Percentiles rank a stretch among this genome's conserved stretches.
Conservation (phyloP, 2,888 invertebrate genomes). For the Griposia aprilina region DNA sequence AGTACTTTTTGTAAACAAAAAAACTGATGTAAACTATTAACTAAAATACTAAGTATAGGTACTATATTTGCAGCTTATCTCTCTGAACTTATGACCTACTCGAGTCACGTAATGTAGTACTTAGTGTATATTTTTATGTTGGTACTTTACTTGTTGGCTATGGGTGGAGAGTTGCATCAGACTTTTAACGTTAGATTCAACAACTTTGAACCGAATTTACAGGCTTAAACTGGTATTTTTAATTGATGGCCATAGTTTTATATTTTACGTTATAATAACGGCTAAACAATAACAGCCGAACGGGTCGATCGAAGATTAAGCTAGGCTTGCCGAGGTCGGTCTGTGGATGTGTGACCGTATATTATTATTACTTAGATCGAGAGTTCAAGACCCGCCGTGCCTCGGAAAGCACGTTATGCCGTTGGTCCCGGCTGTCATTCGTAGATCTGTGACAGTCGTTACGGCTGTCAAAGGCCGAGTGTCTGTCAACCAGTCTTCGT, state of each 20-base stretch:
- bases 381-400: too few relatives aligned
- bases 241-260: background rate
- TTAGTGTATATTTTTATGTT: slow-evolving; percentile 14
- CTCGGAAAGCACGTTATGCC: too few relatives aligned
- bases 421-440: too few relatives aligned
- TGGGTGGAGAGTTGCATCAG: slow-evolving; percentile 51
- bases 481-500: too few relatives aligned
- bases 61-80: slow-evolving; percentile 48
- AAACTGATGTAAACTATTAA: slow-evolving; percentile 48
- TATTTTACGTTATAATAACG: too few relatives aligned
- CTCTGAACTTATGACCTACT: slow-evolving; percentile 46
- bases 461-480: too few relatives aligned
- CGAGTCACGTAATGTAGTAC: slow-evolving; percentile 30
- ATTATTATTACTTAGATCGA: too few relatives aligned
- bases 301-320: too few relatives aligned
- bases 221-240: slow-evolving; percentile 2
- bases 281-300: too few relatives aligned
- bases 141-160: slow-evolving; percentile 12
- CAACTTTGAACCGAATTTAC: slow-evolving; percentile 23
- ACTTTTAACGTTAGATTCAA: slow-evolving; percentile 43
- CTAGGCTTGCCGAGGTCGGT: too few relatives aligned
- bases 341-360: too few relatives aligned
- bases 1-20: slow-evolving; percentile 1
- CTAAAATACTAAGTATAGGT: slow-evolving; percentile 8
- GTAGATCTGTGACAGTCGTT: too few relatives aligned